These are phyloP conservation scores for Galbula dea DNA, from an alignment of 2,113 vertebrate genomes.

Conservation along the genomic window DNA sequence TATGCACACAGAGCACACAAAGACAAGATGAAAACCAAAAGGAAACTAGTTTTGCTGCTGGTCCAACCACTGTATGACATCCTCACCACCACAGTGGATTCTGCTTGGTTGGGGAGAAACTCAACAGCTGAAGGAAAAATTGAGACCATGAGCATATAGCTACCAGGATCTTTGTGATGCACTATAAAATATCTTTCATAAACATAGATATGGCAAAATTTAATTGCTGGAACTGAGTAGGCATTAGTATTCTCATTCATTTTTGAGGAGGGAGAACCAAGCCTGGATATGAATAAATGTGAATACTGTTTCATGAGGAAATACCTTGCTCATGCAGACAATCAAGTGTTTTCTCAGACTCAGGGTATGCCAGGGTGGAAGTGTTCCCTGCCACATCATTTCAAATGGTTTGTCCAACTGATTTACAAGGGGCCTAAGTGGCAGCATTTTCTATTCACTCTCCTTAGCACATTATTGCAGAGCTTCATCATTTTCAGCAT, in stretches of 20 bases:
- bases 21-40: background rate
- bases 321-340: background rate
- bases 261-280: background rate
- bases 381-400: background rate
- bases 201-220: background rate
- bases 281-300: background rate
- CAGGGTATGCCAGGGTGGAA: background rate
- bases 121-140: background rate
- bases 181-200: background rate
- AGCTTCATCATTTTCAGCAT: background rate
- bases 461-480: background rate
- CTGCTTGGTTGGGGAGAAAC: background rate
- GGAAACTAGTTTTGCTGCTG: background rate
- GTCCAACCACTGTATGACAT: background rate
- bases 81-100: accelerated
- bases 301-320: background rate
- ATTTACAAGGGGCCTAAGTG: background rate
- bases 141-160: background rate
- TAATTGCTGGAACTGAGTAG: background rate
- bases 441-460: background rate
- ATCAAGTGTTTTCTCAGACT: background rate
- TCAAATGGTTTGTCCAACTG: background rate
- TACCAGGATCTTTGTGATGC: background rate
- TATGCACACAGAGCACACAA: accelerated
- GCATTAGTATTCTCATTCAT: background rate